Evolutionary conservation across 2,888 invertebrate species (phyloP).

Genomic region (Dasypogon diadema): DNA sequence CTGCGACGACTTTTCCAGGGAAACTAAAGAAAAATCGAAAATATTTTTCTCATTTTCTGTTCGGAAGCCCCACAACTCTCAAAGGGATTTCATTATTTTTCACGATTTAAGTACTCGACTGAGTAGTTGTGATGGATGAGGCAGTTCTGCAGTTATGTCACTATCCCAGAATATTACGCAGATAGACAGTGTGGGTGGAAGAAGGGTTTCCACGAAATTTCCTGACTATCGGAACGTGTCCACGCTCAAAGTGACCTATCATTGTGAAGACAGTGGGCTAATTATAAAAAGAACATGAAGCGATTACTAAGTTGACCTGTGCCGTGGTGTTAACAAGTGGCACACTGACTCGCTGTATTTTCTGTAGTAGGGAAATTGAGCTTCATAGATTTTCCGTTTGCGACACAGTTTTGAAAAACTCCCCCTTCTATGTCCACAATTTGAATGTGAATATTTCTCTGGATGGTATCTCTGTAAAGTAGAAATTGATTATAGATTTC

Average conservation of each 20-base stretch:
- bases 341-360: too few species aligned
- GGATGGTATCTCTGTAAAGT: too few species aligned
- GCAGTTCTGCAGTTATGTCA: background rate
- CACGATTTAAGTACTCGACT: constrained; percentile 5
- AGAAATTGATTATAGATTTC: too few species aligned
- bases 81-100: constrained; percentile 33
- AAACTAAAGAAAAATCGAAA: constrained; percentile 29
- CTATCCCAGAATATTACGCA: background rate
- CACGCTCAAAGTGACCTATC: constrained; percentile 32
- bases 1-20: constrained; percentile 12
- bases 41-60: background rate
- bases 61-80: constrained; percentile 15
- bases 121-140: constrained; percentile 17
- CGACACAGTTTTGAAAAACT: too few species aligned
- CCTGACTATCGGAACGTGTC: background rate
- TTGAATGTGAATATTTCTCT: too few species aligned
- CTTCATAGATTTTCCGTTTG: too few species aligned
- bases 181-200: background rate
- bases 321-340: constrained; percentile 22
- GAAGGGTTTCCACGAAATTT: background rate
- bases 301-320: constrained; percentile 8
- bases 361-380: too few species aligned
- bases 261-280: background rate
- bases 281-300: constrained; percentile 16
- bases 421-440: too few species aligned